Evolutionary conservation across 2,888 invertebrate genomes (phyloP), one percentile per base, ranked within the genome.

Genomic region (Nomada goodeniana): DNA sequence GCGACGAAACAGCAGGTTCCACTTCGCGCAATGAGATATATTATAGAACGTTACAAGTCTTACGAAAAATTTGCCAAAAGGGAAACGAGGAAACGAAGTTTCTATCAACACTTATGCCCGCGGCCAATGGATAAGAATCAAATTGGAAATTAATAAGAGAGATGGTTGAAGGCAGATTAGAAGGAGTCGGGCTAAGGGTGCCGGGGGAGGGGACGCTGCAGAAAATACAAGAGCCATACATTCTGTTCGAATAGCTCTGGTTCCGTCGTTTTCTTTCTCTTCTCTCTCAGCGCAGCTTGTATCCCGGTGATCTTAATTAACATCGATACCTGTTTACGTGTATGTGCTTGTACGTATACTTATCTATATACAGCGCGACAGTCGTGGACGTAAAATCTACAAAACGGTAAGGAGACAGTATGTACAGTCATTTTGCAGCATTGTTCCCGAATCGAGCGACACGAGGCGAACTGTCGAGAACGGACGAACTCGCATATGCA

Each of bases 351-450:
- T 23, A 57, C 69, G 70, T 67, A 84, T 80, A 76, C 65, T 76
- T 84, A 82, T 74, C 72, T 88, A 88, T 88, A 86, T 88, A 88
- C 88, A 88, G 83, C 80, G 75, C 85, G 75, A 80, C 76, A 76
- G 75, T 86, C 77, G 74, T 80, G 76, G 73, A 80, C 82, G 84
- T 79, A 81, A 84, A 87, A 68, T 76, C 88, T 86, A 88, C 82
- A 80, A 86, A 83, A 83, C 64, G 60, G 78, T 85, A 77, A 75
- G 87, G 74, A 68, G 88, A 85, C 74, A 84, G 74, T 82, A 85
- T 91, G 82, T 91, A 91, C 91, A 91, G 89, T 91, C 91, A 91
- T 91, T 36, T 91, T 90, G 91, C 90, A 90, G 89, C 88, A 89
- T 89, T 85, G 85, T 89, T 88, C 87, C 83, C 85, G 80, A 87